Evolutionary conservation across 2,113 vertebrate genomes (phyloP), one percentile per base, ranked within the genome.

Genomic region (Corythaixoides concolor): DNA sequence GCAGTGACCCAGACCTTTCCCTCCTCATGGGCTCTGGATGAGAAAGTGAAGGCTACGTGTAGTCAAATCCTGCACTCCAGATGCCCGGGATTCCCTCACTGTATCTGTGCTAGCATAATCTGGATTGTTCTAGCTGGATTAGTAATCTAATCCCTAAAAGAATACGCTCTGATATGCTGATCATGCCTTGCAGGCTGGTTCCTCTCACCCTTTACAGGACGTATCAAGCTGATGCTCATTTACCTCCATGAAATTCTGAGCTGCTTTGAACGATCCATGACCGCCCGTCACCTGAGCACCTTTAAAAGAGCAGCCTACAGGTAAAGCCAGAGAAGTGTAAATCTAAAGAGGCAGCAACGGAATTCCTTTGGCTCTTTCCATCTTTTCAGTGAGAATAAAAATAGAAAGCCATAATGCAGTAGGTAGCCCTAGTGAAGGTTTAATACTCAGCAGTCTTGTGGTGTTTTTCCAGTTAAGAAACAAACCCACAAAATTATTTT

Each of bases 401-500:
- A 78, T 22, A 91, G 85, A 28, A 88, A 96, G 67, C 22, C 39
- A 52, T 74, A 37, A 39, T 39, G 50, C 88, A 87, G 87, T 28
- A 43, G 64, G 64, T 16, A 55, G 73, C 70, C 33, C 52, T 43
- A 21, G 47, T 5, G 52, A 30, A 70, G 70, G 52, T 52, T 94
- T 63, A 43, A 14, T 22, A 66, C 67, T 69, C 85, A 77, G 39
- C 49, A 82, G 70, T 15, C 85, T 60, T 49, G 75, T 85, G 74
- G 81, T 56, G 53, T 16, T 66, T 91, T 93, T 90, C 49, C 90
- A 95, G 70, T 52, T 64, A 60, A 78, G 66, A 73, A 91, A 81
- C 60, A 89, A 87, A 85, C 1, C 35, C 45, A 73, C 76, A 55
- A 17, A 21, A 66, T 47, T 55, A 30, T 72, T 90, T 67, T 32